Percentiles rank a stretch among this genome's conserved stretches.
phyloP scores from a whole-genome alignment of 2,888 invertebrate species.

The Lochmaea capreae region DNA sequence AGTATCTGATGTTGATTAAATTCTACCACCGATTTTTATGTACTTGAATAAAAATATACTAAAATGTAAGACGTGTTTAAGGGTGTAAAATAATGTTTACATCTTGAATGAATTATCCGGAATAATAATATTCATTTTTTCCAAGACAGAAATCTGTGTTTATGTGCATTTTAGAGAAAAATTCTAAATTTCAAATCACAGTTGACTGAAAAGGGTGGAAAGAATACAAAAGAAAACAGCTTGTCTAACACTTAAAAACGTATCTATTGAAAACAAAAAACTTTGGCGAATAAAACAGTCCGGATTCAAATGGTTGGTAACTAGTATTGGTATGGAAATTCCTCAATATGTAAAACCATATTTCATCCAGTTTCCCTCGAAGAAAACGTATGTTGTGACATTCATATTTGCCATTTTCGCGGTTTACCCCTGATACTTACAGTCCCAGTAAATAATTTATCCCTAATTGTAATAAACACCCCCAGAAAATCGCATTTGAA shows the following conservation, averaged over 20 bases:
- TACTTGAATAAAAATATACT: neutral
- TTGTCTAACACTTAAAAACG: too few species aligned
- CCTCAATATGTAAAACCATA: neutral
- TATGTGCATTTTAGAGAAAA: too few species aligned
- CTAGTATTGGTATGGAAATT: too few species aligned
- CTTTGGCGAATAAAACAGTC: too few species aligned
- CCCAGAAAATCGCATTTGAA: conserved; percentile 31
- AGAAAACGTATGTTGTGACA: conserved; percentile 5
- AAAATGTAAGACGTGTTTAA: neutral
- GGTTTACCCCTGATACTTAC: conserved; percentile 32
- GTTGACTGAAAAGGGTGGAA: too few species aligned
- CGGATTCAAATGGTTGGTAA: too few species aligned
- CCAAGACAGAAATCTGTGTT: too few species aligned
- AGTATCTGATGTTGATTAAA: conserved; percentile 53
- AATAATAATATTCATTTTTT: too few species aligned
- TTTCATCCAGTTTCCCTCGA: neutral
- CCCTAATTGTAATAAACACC: conserved; percentile 48
- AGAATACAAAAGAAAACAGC: too few species aligned
- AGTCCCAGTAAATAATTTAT: conserved; percentile 46
- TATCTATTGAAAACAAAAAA: too few species aligned
- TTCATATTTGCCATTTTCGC: conserved; percentile 31
- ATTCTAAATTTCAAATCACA: too few species aligned
- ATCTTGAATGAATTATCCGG: too few species aligned
- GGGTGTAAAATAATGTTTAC: neutral
- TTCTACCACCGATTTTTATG: conserved; percentile 37